Evolutionary conservation across 2,797 vertebrate species (phyloP), one percentile per base, ranked within the genome.

Genomic region (Poecilia wingei): DNA sequence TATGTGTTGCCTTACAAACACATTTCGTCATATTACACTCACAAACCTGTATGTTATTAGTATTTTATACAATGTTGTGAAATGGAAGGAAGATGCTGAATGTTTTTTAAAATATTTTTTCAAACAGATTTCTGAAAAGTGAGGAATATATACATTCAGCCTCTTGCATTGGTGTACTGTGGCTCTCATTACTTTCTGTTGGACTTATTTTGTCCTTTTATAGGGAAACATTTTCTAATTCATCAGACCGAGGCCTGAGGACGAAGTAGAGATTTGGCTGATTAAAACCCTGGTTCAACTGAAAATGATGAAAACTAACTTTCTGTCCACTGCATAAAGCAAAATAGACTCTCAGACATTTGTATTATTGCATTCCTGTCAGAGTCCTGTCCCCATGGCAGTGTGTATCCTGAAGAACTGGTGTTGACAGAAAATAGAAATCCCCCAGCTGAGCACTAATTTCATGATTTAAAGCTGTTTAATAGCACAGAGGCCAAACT

Each of bases 381-480:
- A 72, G 46, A 80, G 68, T 72, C 1, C 12, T 80, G 64, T 86
- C 86, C 81, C 82, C 33, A 31, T 0, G 72, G 88, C 53, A 72
- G 31, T 66, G 78, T 79, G 84, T 86, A 87, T 89, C 79, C 74
- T n/a, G 46, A 84, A 86, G 68, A 84, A 74, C 22, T 57, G 69
- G 69, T 86, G 83, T 81, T 81, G 64, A 82, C 80, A 92, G 79
- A 86, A 84, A 79, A 80, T 73, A 86, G 87, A 76, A 91, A 89
- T 88, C 78, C 86, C 86, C 69, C 36, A 14, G 49, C 79, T 84
- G 81, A 88, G 82, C 86, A 89, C 83, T 92, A 91, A 92, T 93
- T 90, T 82, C 74, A 80, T 85, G 86, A 92, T 92, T 92, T 90
- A 92, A 87, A 87, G 81, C 77, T 78, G 76, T 28, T 78, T 81